Percentiles rank a stretch among this genome's conserved stretches.
These are phyloP conservation scores for Eretmocerus hayati DNA, from an alignment of 2,888 invertebrate species.

Conservation along the genomic window DNA sequence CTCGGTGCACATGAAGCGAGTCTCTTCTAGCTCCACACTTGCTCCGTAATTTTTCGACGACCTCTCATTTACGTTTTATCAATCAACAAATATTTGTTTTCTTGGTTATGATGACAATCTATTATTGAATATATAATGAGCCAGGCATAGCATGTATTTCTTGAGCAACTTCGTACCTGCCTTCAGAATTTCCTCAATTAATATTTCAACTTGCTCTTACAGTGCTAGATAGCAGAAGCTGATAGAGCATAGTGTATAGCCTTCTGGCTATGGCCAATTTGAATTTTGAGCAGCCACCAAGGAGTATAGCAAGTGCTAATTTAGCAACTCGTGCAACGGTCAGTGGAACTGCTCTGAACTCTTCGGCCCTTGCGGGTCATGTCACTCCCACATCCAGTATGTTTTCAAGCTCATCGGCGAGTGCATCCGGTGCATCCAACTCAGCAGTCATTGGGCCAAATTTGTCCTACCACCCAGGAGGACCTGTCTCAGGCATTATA, in stretches of 20 bases:
- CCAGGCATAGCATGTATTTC: no score
- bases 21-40: no score
- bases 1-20: not conserved
- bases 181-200: not conserved
- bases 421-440: constrained; percentile 40
- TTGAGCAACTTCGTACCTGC: not conserved
- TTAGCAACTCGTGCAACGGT: constrained; percentile 60
- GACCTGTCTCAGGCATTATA: constrained; percentile 44
- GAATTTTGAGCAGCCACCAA: constrained; percentile 83
- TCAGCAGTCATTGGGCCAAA: constrained; percentile 43
- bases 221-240: not conserved
- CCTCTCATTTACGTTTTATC: not conserved
- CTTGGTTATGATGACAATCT: constrained; percentile 22
- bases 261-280: constrained; percentile 83
- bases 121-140: constrained; percentile 14
- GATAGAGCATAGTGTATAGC: constrained; percentile 19
- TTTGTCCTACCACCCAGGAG: constrained; percentile 39
- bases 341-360: constrained; percentile 57
- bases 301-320: constrained; percentile 77
- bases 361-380: constrained; percentile 64
- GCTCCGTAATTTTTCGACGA: no score
- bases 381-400: constrained; percentile 65
- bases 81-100: constrained; percentile 2
- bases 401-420: constrained; percentile 51
- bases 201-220: not conserved